These are phyloP conservation scores for Parus major DNA, from an alignment of 2,113 vertebrate species.

Conservation along the genomic window DNA sequence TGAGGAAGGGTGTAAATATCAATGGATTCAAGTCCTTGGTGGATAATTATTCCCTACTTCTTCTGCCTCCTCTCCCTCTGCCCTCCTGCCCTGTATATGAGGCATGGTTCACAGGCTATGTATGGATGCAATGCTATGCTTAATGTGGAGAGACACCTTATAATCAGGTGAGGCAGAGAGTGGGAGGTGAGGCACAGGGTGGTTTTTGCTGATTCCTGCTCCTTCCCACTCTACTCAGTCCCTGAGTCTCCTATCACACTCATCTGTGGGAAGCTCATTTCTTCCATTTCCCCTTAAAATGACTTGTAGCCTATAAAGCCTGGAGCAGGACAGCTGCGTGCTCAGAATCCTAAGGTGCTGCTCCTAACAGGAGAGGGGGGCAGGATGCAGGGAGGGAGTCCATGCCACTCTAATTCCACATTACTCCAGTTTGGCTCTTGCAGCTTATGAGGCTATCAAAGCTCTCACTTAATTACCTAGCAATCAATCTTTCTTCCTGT, in stretches of 20 bases:
- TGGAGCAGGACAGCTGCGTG: conserved; percentile 24
- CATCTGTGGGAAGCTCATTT: conserved; percentile 19
- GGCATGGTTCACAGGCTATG: background rate
- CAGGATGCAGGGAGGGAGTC: background rate
- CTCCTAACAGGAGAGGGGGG: background rate
- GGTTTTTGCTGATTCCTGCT: background rate
- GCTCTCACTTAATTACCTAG: conserved; percentile 38
- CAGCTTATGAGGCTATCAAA: conserved; percentile 1
- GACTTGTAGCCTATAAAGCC: conserved; percentile 38
- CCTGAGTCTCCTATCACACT: background rate
- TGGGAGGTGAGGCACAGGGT: background rate
- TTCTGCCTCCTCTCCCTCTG: background rate
- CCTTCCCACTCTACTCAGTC: background rate
- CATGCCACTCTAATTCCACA: background rate
- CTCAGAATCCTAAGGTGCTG: background rate
- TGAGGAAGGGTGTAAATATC: conserved; percentile 19
- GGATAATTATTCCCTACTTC: background rate
- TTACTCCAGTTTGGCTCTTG: background rate
- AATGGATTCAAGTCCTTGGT: background rate
- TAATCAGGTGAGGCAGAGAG: background rate
- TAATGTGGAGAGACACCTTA: background rate
- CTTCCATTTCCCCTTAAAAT: conserved; percentile 34
- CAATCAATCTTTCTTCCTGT: conserved; percentile 39
- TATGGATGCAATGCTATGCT: background rate
- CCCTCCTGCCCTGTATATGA: background rate